Percentiles rank a stretch among this genome's conserved stretches.
Evolutionary conservation across 1,140 invertebrate species (phyloP).

Genomic region (Pemphigus obesinymphae): DNA sequence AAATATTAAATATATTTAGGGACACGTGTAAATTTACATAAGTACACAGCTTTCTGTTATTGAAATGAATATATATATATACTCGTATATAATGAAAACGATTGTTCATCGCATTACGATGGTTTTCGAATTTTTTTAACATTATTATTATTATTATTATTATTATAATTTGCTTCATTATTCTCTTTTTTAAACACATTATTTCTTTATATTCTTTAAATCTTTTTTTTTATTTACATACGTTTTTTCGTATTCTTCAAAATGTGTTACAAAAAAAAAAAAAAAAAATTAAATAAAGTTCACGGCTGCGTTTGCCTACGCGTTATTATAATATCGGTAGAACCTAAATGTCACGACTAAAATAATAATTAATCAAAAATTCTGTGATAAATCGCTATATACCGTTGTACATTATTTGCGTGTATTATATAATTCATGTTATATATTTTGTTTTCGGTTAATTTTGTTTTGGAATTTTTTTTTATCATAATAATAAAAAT

Average conservation of each 20-base stretch:
- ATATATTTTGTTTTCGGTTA: not conserved
- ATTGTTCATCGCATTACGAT: not conserved
- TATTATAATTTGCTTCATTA: not conserved
- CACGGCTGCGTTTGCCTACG: not conserved
- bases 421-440: slow-evolving; percentile 22
- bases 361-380: slow-evolving; percentile 39
- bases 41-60: not conserved
- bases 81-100: no score
- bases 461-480: not conserved
- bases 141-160: no score
- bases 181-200: not conserved
- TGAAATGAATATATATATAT: not conserved
- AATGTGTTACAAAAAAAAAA: not conserved
- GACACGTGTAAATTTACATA: not conserved
- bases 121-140: not conserved
- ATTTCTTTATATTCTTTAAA: slow-evolving; percentile 1
- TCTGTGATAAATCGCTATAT: slow-evolving; percentile 33
- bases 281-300: no score
- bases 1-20: not conserved
- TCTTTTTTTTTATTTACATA: not conserved
- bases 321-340: slow-evolving; percentile 10
- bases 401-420: slow-evolving; percentile 30
- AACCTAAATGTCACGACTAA: slow-evolving; percentile 23
- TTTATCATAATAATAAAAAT: no score
- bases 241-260: not conserved